These are phyloP conservation scores for Musca domestica DNA, from an alignment of 1,140 invertebrate genomes.

Conservation along the genomic window DNA sequence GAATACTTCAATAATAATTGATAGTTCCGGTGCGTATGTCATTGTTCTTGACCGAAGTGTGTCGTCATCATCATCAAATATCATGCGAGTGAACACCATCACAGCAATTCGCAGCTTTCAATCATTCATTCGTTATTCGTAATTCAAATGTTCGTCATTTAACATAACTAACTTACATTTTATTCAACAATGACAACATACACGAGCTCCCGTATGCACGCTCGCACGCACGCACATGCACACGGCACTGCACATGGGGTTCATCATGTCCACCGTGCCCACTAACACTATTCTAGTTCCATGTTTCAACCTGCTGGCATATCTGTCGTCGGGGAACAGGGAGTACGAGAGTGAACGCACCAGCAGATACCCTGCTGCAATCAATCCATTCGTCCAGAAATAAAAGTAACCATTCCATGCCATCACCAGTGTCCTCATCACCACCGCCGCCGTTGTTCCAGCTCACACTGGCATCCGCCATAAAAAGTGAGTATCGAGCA, in stretches of 20 bases:
- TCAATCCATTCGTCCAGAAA: not conserved
- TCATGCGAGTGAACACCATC: too few relatives aligned
- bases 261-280: too few relatives aligned
- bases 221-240: not conserved
- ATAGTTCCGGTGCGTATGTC: constrained; percentile 22
- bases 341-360: too few relatives aligned
- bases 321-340: too few relatives aligned
- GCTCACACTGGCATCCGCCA: not conserved
- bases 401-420: too few relatives aligned
- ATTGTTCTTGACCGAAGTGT: not conserved
- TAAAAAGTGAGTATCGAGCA: not conserved
- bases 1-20: constrained; percentile 24
- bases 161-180: not conserved
- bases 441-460: not conserved
- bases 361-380: too few relatives aligned
- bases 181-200: not conserved
- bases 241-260: too few relatives aligned
- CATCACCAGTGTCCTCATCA: too few relatives aligned
- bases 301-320: too few relatives aligned
- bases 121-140: not conserved
- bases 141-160: constrained; percentile 6
- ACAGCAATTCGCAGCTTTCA: not conserved
- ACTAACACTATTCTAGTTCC: too few relatives aligned
- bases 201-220: not conserved
- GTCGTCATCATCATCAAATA: not conserved